phyloP scores from a whole-genome alignment of 2,888 invertebrate genomes.

The Pecten maximus region DNA sequence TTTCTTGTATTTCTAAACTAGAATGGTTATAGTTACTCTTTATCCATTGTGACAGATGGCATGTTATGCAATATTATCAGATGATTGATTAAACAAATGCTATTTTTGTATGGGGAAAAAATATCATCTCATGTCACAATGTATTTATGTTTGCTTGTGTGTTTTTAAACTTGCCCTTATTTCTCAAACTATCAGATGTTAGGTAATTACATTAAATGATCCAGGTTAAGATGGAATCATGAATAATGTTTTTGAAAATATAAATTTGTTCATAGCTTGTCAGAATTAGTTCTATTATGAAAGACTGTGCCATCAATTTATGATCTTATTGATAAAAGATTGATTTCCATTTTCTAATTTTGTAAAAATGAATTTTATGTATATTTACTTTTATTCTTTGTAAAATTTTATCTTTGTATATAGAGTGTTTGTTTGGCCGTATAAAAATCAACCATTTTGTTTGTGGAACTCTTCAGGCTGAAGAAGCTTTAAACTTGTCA shows the following conservation, averaged over 20 bases:
- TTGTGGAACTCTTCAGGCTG: neutral
- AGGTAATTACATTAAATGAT: neutral
- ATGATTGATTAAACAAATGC: neutral
- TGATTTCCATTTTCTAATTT: neutral
- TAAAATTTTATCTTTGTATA: neutral
- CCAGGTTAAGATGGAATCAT: neutral
- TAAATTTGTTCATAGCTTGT: neutral
- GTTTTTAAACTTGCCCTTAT: neutral
- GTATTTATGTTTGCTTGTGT: neutral
- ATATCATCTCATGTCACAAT: neutral
- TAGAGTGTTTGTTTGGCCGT: constrained; percentile 19
- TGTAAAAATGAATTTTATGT: constrained; percentile 12
- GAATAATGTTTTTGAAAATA: neutral
- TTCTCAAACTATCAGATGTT: neutral
- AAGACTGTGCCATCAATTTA: constrained; percentile 16
- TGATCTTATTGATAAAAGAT: neutral
- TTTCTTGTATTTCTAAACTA: neutral
- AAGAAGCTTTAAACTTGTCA: constrained; percentile 24
- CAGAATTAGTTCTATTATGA: neutral
- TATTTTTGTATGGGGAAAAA: neutral
- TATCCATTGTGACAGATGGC: neutral
- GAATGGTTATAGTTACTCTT: neutral
- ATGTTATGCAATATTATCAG: constrained; percentile 27
- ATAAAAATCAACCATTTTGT: neutral
- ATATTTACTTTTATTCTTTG: neutral